Base-by-base conservation (phyloP, 64 coral and sea anemone genomes). In the Acropora yongei region DNA sequence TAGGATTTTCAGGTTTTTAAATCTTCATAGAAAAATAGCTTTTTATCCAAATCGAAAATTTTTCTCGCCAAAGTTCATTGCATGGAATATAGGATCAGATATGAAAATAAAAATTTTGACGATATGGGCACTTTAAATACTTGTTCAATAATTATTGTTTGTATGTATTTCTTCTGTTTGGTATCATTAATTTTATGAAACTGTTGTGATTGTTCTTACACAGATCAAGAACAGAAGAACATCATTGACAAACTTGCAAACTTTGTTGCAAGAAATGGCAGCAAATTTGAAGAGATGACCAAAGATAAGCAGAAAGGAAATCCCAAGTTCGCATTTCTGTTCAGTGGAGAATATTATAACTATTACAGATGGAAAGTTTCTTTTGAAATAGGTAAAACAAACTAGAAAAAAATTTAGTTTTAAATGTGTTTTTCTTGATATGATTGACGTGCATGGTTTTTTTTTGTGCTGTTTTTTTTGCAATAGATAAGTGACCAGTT, bases 271-370 rank as follows among this genome's bases (percentile, higher is more conserved):
- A 87, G 96, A 86, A 98, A 98, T 96, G 96, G 96, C 43, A 93
- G 81, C 84, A 98, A 98, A 80, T 98, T 98, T 91, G 96, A 98
- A 73, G 96, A 98, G 48, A 98, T 98, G 96, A 98, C 96, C 47
- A 98, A 96, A 71, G 67, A 90, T 53, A 98, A 98, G 67, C 96
- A 98, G 47, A 98, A 98, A 91, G 94, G 95, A 43, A 98, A 98
- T 51, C 87, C 83, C n/a, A 98, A 98, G 66, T 98, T 98, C 93
- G 88, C 79, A 20, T 98, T 98, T 88, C 65, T 98, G 4, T 95
- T 92, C 76, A 86, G 88, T 86, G 96, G 96, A 18, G 86, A 93
- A 47, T 88, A 95, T 53, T 96, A 96, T 78, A 95, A 98, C 73
- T 98, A 98, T 44, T 98, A 98, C 83, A 95, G 93, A 78, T 98